Evolutionary conservation across 1,140 invertebrate species (phyloP).

Genomic region (Calliopsis andreniformis): DNA sequence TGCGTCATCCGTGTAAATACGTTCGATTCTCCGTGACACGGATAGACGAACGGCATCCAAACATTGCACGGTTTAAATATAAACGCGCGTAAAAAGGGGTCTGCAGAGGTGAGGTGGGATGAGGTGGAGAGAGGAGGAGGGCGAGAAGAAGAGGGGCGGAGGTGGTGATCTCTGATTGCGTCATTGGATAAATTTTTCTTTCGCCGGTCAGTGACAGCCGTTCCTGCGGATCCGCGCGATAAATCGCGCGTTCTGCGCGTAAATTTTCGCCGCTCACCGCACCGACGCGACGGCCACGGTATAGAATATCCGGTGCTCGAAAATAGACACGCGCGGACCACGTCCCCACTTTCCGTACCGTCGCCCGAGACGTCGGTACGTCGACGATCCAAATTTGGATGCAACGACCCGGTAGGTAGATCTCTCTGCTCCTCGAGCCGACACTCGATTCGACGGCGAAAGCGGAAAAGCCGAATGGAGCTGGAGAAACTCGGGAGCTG

Average conservation of each 20-base stretch:
- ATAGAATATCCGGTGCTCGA: conserved; percentile 77
- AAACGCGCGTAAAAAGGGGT: not conserved
- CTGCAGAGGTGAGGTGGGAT: no score
- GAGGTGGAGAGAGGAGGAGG: not conserved
- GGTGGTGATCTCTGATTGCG: not conserved
- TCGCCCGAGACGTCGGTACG: conserved; percentile 54
- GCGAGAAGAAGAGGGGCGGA: no score
- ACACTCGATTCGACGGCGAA: conserved; percentile 45
- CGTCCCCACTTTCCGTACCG: conserved; percentile 64
- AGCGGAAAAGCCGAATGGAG: conserved; percentile 21
- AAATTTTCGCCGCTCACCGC: conserved; percentile 18
- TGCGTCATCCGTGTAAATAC: not conserved
- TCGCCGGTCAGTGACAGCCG: not conserved
- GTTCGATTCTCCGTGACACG: conserved; percentile 4
- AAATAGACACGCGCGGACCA: conserved; percentile 73
- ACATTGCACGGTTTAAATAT: conserved; percentile 33
- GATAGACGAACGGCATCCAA: conserved; percentile 2
- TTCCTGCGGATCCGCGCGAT: conserved; percentile 6
- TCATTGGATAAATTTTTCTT: conserved; percentile 5
- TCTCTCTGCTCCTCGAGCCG: conserved; percentile 19
- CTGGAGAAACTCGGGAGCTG: not conserved
- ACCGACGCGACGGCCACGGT: conserved; percentile 54
- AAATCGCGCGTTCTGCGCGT: conserved; percentile 21
- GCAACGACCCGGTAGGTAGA: conserved; percentile 63
- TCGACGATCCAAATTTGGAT: conserved; percentile 80